Conservation (phyloP, 2,888 invertebrate genomes). For the Pandemis cinnamomeana region DNA sequence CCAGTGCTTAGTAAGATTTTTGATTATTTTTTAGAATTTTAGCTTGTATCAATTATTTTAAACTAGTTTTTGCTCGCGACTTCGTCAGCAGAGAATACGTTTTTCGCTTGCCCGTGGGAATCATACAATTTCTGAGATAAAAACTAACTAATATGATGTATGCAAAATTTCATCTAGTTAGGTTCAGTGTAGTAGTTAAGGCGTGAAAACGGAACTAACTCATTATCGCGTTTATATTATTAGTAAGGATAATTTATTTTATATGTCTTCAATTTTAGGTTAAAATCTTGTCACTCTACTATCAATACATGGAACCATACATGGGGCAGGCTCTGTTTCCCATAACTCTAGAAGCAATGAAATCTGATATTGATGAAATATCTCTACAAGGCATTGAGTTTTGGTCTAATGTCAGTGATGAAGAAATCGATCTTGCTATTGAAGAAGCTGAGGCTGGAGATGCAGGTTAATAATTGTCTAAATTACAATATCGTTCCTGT, state of each 20-base stretch:
- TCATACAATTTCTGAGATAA: too few relatives aligned
- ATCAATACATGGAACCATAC: constrained; percentile 99
- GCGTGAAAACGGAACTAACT: too few relatives aligned
- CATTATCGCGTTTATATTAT: too few relatives aligned
- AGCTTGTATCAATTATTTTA: too few relatives aligned
- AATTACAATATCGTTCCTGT: neutral
- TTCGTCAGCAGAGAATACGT: too few relatives aligned
- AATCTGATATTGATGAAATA: constrained; percentile 97
- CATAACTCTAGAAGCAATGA: constrained; percentile 99
- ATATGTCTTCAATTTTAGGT: constrained; percentile 63
- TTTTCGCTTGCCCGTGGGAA: too few relatives aligned
- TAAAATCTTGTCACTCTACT: constrained; percentile 99
- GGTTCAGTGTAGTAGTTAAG: too few relatives aligned
- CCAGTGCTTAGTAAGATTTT: constrained; percentile 93
- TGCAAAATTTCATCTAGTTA: too few relatives aligned
- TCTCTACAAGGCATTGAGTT: constrained; percentile 99
- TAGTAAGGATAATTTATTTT: constrained; percentile 24
- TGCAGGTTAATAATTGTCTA: constrained; percentile 76
- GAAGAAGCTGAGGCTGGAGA: constrained; percentile 98
- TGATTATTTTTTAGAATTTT: neutral
- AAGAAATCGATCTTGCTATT: constrained; percentile 97
- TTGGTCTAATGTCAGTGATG: constrained; percentile 99
- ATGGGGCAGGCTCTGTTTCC: constrained; percentile 99
- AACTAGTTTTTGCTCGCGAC: too few relatives aligned
- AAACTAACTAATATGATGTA: too few relatives aligned